Conservation (phyloP, 1,140 invertebrate species). For the Monomorium pharaonis region DNA sequence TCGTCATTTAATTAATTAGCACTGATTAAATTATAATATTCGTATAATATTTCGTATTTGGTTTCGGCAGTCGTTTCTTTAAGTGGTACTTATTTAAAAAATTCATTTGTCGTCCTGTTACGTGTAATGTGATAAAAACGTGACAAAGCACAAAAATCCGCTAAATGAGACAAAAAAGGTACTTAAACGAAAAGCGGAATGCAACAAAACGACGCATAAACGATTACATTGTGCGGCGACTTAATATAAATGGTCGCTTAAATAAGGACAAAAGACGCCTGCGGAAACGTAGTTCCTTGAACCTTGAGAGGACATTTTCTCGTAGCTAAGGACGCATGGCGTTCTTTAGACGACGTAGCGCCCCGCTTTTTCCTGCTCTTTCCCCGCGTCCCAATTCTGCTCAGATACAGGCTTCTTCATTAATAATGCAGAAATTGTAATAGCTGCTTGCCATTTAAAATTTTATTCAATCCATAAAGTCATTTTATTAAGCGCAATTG, state of each 20-base stretch:
- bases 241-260: slow-evolving; percentile 39
- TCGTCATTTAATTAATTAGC: slow-evolving; percentile 5
- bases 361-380: slow-evolving; percentile 11
- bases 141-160: background rate
- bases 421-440: slow-evolving; percentile 62
- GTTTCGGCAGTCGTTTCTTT: background rate
- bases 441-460: slow-evolving; percentile 31
- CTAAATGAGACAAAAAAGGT: background rate
- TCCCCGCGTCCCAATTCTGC: background rate
- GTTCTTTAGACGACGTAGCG: background rate
- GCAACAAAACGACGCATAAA: background rate
- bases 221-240: slow-evolving; percentile 22
- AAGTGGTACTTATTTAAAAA: background rate
- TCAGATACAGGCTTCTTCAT: slow-evolving; percentile 36
- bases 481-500: slow-evolving; percentile 58
- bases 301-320: background rate
- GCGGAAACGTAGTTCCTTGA: slow-evolving; percentile 8
- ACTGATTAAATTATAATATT: slow-evolving; percentile 1
- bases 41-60: background rate
- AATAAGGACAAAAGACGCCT: slow-evolving; percentile 20
- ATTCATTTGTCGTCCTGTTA: background rate
- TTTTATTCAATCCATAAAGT: slow-evolving; percentile 55
- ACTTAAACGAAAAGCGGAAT: background rate
- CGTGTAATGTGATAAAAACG: background rate
- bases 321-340: background rate